phyloP scores from a whole-genome alignment of 1,140 invertebrate genomes.

The Holotrichia oblita region DNA sequence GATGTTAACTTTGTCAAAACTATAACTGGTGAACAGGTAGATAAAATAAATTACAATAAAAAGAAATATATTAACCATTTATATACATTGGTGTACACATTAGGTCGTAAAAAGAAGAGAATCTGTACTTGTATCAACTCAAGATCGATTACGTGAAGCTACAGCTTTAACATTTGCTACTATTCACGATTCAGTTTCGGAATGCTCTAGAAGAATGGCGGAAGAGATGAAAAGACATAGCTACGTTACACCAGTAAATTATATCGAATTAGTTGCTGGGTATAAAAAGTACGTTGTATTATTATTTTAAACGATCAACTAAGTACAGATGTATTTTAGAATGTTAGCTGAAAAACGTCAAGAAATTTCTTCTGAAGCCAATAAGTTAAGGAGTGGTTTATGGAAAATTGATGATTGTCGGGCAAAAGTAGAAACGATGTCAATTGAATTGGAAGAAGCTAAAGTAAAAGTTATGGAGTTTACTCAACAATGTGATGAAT shows the following conservation, averaged over 20 bases:
- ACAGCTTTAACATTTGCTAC: slow-evolving; percentile 78
- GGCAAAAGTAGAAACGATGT: slow-evolving; percentile 80
- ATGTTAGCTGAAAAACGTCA: slow-evolving; percentile 76
- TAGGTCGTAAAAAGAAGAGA: slow-evolving; percentile 48
- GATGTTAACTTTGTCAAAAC: slow-evolving; percentile 73
- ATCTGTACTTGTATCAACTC: slow-evolving; percentile 63
- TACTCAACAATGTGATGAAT: slow-evolving; percentile 79
- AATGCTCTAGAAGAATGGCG: slow-evolving; percentile 76
- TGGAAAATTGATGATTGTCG: slow-evolving; percentile 82
- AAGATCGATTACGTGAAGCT: slow-evolving; percentile 69
- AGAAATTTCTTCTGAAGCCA: slow-evolving; percentile 74
- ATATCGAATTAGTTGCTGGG: slow-evolving; percentile 81
- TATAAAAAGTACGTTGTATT: slow-evolving; percentile 74
- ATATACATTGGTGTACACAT: background rate
- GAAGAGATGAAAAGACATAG: slow-evolving; percentile 81
- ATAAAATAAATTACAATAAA: background rate
- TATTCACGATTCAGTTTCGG: slow-evolving; percentile 79
- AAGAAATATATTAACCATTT: background rate
- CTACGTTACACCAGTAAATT: slow-evolving; percentile 88
- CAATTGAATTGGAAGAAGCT: slow-evolving; percentile 79
- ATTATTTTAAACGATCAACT: background rate
- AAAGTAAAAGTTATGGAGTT: slow-evolving; percentile 77
- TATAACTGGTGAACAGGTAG: slow-evolving; percentile 66
- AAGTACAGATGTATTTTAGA: slow-evolving; percentile 61
- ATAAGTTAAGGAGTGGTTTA: slow-evolving; percentile 78